Base-by-base conservation (phyloP, 2,888 invertebrate genomes). In the Unio delphinus region DNA sequence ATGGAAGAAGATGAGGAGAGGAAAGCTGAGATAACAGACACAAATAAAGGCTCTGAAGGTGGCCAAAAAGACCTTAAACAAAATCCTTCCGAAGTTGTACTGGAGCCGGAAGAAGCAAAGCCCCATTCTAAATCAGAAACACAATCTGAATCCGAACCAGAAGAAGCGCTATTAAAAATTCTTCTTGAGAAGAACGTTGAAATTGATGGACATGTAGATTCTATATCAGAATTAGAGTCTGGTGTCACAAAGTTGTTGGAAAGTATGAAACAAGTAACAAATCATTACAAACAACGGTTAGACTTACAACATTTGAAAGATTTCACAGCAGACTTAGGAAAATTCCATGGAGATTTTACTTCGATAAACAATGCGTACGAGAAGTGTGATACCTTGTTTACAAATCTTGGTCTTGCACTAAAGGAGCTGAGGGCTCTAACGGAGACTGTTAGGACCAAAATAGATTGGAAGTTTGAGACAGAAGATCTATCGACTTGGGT, bases 401-500 rank as follows among this genome's bases (percentile, higher is more conserved):
- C 66, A 1, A 72, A 70, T 55, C 65, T 82, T 6, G 80, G 80
- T 57, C 74, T 72, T 61, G 67, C 73, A 26, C 55, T 83, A 55
- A 80, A 83, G 61, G 80, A 82, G 26, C 61, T 82, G 26, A 66
- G 79, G 11, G 68, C 69, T 55, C 55, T 73, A 7, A 78, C 80
- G 4, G 80, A 79, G 28, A 76, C 80, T 26, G 62, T 81, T 11
- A 77, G 72, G 64, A 68, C 69, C 3, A 68, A 77, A 54, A 78
- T 83, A 23, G 68, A 74, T 58, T 68, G 74, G 30, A 80, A 80
- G 67, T 80, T 83, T 61, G 71, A 79, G 62, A 75, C 78, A 56
- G 83, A 83, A 59, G 80, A 80, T 60, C 70, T 83, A 20, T 69
- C 70, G 17, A 75, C 80, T 3, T 81, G 81, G 83, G 68, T 82